phyloP scores from a whole-genome alignment of 2,113 vertebrate species.

The Bombycilla garrulus region DNA sequence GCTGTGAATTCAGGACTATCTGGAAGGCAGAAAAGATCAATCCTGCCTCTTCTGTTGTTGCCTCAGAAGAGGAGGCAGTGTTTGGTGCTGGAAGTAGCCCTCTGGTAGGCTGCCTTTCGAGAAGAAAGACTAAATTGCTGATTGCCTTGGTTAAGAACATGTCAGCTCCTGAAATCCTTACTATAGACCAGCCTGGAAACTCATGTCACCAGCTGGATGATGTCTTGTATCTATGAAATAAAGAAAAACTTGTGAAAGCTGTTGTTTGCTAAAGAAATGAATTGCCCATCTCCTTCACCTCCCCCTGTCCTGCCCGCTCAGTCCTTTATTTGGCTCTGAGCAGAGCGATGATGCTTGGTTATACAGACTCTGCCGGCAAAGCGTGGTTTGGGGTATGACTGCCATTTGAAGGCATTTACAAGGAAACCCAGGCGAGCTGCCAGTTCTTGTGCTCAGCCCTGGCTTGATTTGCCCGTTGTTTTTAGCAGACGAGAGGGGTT shows the following conservation, averaged over 20 bases:
- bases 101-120: not conserved
- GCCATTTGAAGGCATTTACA: slow-evolving; percentile 63
- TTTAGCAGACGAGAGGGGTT: not conserved
- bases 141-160: not conserved
- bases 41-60: not conserved
- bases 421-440: slow-evolving; percentile 39
- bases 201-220: fast-evolving
- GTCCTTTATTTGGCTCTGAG: slow-evolving; percentile 49
- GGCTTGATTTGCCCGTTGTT: not conserved
- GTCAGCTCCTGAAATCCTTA: not conserved
- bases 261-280: not conserved
- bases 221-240: not conserved
- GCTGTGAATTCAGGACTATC: not conserved
- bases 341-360: not conserved
- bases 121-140: not conserved
- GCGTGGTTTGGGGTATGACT: not conserved
- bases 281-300: not conserved
- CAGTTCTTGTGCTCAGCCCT: slow-evolving; percentile 19
- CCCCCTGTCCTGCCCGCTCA: not conserved
- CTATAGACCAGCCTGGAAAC: not conserved
- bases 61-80: not conserved
- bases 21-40: not conserved
- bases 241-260: not conserved
- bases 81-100: not conserved
- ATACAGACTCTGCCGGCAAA: not conserved